A percentile compares a stretch with the other conserved stretches of the same genome.
Evolutionary conservation across 2,888 invertebrate species (phyloP).

Genomic region (Thecocarcelia acutangulata): DNA sequence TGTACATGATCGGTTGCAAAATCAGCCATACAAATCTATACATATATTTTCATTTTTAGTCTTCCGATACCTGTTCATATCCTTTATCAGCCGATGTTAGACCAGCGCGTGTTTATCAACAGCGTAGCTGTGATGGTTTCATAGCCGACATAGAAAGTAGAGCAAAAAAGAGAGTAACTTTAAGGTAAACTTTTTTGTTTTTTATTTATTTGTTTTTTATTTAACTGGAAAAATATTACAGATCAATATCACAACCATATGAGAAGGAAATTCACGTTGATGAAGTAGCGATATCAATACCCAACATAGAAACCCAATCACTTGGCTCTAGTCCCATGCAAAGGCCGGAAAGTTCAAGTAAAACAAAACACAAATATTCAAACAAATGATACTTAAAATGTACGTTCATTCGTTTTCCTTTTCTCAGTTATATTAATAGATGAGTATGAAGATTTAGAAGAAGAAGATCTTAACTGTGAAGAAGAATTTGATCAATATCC

Average conservation of each 20-base stretch:
- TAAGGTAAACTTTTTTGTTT: constrained; percentile 84
- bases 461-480: constrained; percentile 81
- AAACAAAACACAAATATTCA: constrained; percentile 55
- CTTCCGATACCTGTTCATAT: constrained; percentile 79
- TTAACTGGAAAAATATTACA: constrained; percentile 58
- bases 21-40: background rate
- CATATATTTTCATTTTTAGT: constrained; percentile 71
- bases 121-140: constrained; percentile 78
- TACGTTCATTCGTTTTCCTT: background rate
- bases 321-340: constrained; percentile 82
- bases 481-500: constrained; percentile 82
- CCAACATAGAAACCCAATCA: constrained; percentile 72
- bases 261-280: constrained; percentile 65
- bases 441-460: constrained; percentile 81
- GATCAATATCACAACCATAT: constrained; percentile 81
- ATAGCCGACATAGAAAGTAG: constrained; percentile 88
- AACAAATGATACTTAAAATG: background rate
- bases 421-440: constrained; percentile 80
- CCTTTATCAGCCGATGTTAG: constrained; percentile 76
- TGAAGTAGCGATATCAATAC: constrained; percentile 69
- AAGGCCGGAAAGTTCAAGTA: constrained; percentile 86
- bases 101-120: constrained; percentile 68
- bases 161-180: constrained; percentile 91
- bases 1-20: background rate
- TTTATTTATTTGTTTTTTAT: background rate